Evolutionary conservation across 2,113 vertebrate species (phyloP).

Genomic region (Sphaerodactylus townsendi): DNA sequence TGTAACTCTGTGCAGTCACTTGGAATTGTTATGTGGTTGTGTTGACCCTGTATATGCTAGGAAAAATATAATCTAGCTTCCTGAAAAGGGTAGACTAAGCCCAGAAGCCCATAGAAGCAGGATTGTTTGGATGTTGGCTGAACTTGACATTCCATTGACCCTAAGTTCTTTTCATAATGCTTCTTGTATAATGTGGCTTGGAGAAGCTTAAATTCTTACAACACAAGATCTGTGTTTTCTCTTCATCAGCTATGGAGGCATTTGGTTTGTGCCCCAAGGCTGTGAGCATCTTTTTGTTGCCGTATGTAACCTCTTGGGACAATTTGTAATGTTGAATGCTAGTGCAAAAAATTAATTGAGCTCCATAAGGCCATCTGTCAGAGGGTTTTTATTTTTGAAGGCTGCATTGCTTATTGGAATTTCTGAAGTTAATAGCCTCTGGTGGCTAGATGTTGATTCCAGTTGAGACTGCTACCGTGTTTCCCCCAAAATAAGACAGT

Average conservation of each 20-base stretch:
- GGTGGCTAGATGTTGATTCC: background rate
- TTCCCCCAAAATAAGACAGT: too few species aligned
- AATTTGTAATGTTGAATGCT: background rate
- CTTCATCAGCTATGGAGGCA: rapidly evolving
- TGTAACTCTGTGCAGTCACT: background rate
- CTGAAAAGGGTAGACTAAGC: background rate
- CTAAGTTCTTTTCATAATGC: conserved; percentile 12
- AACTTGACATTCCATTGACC: background rate
- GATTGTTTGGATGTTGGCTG: conserved; percentile 40
- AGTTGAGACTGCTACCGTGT: background rate
- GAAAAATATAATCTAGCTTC: background rate
- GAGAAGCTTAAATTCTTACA: conserved; percentile 46
- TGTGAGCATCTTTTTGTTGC: background rate
- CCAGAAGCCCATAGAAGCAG: conserved; percentile 29
- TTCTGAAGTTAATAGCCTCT: background rate
- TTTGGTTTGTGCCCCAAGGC: background rate
- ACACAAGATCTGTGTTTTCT: conserved; percentile 20
- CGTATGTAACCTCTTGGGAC: rapidly evolving
- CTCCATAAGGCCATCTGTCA: background rate
- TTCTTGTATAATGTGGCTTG: conserved; percentile 48
- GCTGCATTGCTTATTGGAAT: background rate
- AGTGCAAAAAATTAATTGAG: rapidly evolving
- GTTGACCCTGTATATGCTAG: background rate
- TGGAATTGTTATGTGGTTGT: background rate
- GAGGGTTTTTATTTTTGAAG: background rate